These are phyloP conservation scores for Euzetes globulus DNA, from an alignment of 2,888 invertebrate species.

Conservation along the genomic window DNA sequence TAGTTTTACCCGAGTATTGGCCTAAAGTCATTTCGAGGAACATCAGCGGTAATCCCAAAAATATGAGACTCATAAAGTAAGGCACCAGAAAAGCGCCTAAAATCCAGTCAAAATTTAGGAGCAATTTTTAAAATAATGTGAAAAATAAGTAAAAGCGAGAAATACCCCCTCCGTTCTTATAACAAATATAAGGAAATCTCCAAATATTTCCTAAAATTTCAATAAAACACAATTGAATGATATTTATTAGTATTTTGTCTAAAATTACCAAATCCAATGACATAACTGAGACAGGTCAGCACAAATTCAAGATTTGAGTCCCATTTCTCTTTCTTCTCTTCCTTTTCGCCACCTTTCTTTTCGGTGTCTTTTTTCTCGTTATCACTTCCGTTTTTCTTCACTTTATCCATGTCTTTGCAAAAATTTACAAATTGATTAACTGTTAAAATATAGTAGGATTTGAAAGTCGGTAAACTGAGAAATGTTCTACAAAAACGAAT, in stretches of 20 bases:
- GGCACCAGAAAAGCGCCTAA: conserved; percentile 33
- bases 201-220: conserved; percentile 8
- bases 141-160: neutral
- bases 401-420: too few relatives aligned
- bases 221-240: neutral
- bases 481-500: too few relatives aligned
- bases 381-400: too few relatives aligned
- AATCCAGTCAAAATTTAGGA: neutral
- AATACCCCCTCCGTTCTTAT: conserved; percentile 32
- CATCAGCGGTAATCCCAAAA: conserved; percentile 26
- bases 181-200: conserved; percentile 34
- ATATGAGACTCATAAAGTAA: conserved; percentile 13
- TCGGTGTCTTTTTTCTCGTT: too few relatives aligned
- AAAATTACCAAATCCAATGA: neutral
- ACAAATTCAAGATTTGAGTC: neutral
- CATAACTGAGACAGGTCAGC: neutral
- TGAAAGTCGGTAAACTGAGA: too few relatives aligned
- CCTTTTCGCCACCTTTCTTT: neutral
- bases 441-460: too few relatives aligned
- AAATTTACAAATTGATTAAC: too few relatives aligned
- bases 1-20: conserved; percentile 21
- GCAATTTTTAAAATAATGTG: neutral
- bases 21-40: conserved; percentile 28
- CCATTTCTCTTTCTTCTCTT: neutral
- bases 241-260: neutral